These are phyloP conservation scores for Callorhinus ursinus DNA, from an alignment of 2,113 vertebrate genomes.

Conservation along the genomic window DNA sequence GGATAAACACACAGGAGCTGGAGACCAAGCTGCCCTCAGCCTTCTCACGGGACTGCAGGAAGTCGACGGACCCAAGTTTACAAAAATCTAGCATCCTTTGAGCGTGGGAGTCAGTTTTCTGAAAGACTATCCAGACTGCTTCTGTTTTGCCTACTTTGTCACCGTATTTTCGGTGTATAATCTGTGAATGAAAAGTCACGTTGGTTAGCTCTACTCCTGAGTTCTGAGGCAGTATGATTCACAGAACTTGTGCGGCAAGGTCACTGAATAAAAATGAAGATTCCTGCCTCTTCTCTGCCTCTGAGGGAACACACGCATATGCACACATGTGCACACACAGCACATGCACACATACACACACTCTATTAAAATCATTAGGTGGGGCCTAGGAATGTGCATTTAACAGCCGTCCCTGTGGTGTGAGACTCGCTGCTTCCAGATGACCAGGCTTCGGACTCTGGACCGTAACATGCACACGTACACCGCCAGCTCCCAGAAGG, in stretches of 20 bases:
- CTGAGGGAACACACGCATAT: background rate
- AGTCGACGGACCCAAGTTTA: background rate
- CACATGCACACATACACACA: background rate
- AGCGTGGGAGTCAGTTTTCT: background rate
- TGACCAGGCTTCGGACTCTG: background rate
- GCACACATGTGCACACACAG: background rate
- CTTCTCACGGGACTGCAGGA: slow-evolving; percentile 2
- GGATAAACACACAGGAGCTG: background rate
- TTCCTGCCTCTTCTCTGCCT: background rate
- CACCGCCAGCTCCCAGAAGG: accelerated
- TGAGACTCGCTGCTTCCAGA: background rate
- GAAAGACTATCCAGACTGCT: background rate
- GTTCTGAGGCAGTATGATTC: accelerated
- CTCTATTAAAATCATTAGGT: background rate
- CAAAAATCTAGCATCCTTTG: background rate
- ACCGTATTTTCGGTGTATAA: too few relatives aligned
- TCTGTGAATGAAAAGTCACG: background rate
- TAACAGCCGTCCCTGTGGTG: background rate
- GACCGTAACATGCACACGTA: accelerated
- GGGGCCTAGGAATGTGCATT: background rate
- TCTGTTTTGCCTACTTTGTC: background rate
- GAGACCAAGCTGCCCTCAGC: accelerated
- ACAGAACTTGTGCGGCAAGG: background rate
- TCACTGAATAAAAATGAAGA: background rate
- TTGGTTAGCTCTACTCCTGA: background rate